Conservation (phyloP, 2,113 vertebrate species). For the Barnardius zonarius region DNA sequence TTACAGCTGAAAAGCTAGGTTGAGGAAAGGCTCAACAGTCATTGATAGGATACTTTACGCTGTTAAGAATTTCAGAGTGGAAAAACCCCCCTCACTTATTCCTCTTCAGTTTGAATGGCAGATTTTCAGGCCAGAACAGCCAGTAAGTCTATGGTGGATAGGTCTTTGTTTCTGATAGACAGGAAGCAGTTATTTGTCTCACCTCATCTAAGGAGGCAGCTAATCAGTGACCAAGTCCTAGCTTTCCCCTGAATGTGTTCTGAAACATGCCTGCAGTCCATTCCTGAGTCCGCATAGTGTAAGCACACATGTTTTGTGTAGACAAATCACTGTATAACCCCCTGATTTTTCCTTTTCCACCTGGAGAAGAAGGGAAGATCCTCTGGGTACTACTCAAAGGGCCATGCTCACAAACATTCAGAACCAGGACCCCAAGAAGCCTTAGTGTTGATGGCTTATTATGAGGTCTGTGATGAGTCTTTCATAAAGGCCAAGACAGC, state of each 20-base stretch:
- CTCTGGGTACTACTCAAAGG: background rate
- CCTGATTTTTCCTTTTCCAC: background rate
- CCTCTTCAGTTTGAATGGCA: background rate
- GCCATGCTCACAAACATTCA: background rate
- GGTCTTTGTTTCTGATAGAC: background rate
- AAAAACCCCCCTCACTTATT: fast-evolving
- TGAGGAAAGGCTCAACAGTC: background rate
- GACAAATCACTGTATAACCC: background rate
- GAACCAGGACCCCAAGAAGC: background rate
- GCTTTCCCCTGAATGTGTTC: background rate
- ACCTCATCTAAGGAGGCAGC: background rate
- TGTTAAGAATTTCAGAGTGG: background rate
- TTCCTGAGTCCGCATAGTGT: background rate
- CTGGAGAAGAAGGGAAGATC: background rate
- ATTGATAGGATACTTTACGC: background rate
- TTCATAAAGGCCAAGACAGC: background rate
- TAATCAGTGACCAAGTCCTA: background rate
- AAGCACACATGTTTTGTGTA: background rate
- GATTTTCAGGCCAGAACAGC: background rate
- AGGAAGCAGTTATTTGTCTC: background rate
- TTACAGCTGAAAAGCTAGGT: background rate
- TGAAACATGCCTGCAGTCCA: background rate
- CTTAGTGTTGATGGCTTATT: background rate
- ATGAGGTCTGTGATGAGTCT: background rate
- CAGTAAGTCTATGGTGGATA: background rate